phyloP scores from a whole-genome alignment of 2,113 vertebrate species.

The Brachypteracias leptosomus region DNA sequence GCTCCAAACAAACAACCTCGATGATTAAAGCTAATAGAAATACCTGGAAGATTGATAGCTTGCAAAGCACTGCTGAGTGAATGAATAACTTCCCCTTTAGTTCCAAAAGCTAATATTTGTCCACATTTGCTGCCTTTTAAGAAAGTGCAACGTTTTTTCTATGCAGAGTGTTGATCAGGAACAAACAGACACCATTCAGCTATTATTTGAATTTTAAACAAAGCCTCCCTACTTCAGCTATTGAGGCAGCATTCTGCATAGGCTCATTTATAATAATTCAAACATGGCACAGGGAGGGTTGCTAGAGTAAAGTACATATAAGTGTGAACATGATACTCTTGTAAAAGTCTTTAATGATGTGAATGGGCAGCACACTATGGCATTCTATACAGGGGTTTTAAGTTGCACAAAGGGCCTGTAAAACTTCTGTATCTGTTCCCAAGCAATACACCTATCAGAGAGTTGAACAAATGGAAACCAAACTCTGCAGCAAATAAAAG shows the following conservation, averaged over 20 bases:
- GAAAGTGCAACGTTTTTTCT: conserved; percentile 70
- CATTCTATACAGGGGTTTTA: conserved; percentile 35
- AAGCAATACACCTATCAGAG: conserved; percentile 43
- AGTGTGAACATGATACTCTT: conserved; percentile 30
- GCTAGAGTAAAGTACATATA: conserved; percentile 4
- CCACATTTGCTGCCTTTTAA: conserved; percentile 75
- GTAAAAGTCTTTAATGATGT: conserved; percentile 51
- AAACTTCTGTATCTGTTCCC: conserved; percentile 54
- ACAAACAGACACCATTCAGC: conserved; percentile 75
- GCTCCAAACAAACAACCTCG: conserved; percentile 82
- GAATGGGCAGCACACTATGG: background rate
- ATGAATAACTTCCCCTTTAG: conserved; percentile 81
- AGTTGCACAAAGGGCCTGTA: conserved; percentile 60
- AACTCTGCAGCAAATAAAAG: conserved; percentile 54
- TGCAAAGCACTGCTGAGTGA: conserved; percentile 75
- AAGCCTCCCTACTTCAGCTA: conserved; percentile 39
- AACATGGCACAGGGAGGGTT: conserved; percentile 11
- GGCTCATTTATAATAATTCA: conserved; percentile 50
- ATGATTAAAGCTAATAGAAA: conserved; percentile 85
- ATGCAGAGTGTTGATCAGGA: conserved; percentile 72
- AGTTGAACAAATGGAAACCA: conserved; percentile 49
- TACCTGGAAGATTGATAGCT: conserved; percentile 81
- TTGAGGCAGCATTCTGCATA: conserved; percentile 6
- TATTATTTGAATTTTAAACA: conserved; percentile 76
- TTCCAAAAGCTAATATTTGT: conserved; percentile 82